Conservation (phyloP, 2,113 vertebrate species). For the Zosterops hypoxanthus region DNA sequence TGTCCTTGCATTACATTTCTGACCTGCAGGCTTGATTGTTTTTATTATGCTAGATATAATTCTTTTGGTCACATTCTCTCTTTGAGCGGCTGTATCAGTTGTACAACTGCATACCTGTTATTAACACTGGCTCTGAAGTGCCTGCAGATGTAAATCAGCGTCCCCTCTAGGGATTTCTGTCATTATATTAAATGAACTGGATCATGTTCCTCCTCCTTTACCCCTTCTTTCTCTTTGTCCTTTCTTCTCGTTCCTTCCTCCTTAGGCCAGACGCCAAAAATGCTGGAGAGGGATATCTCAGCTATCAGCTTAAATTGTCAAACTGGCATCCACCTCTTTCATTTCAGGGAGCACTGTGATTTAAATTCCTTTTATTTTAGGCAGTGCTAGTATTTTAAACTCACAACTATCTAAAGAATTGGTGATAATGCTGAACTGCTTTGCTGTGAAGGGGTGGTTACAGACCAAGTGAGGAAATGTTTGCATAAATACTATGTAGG, state of each 20-base stretch:
- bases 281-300: not conserved
- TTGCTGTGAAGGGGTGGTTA: slow-evolving; percentile 30
- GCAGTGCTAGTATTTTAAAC: slow-evolving; percentile 47
- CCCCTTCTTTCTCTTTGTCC: slow-evolving; percentile 14
- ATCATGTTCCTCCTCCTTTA: not conserved
- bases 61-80: not conserved
- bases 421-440: not conserved
- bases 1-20: not conserved
- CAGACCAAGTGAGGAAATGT: slow-evolving; percentile 52
- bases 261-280: slow-evolving; percentile 43
- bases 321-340: slow-evolving; percentile 33
- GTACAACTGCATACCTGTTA: not conserved
- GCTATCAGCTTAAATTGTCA: slow-evolving; percentile 16
- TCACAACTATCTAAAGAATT: slow-evolving; percentile 39
- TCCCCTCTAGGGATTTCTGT: not conserved
- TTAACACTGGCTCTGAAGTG: not conserved
- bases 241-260: not conserved
- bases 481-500: slow-evolving; percentile 61
- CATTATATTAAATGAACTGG: not conserved
- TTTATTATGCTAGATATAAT: not conserved
- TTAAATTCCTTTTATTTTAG: slow-evolving; percentile 55
- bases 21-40: not conserved
- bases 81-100: not conserved
- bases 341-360: not conserved
- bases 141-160: not conserved